Base-by-base conservation (phyloP, 2,113 vertebrate genomes). In the Silurus asotus region DNA sequence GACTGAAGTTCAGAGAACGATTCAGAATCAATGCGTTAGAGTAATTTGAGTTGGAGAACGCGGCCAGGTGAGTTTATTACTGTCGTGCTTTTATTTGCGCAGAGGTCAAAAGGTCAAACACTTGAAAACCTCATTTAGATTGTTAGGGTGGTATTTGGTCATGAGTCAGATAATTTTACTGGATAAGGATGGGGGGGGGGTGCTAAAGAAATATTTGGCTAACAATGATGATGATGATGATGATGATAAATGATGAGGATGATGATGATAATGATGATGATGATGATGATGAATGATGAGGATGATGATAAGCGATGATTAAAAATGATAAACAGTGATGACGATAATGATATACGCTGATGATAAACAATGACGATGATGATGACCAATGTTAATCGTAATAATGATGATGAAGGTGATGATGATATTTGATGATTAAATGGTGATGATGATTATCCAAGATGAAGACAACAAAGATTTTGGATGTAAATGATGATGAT, bases 91-190 rank as follows among this genome's bases (percentile, higher is more conserved):
- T 74, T 8, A n/a, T 65, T 64, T 28, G 6, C 55, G 67, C 3
- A 2, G 15, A 53, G 79, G 85, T 86, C 84, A 86, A 58, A 37
- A 81, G 84, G 45, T 49, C 37, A 72, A 62, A 81, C 53, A 14
- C 2, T 37, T 8, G 10, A 9, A 5, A 51, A 84, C 51, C 9
- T 53, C 14, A 37, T 25, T 51, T 9, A 51, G 53, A 48, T 28
- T 13, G 14, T 17, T 49, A 72, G 5, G 8, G 0, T 53, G 62
- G 3, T 20, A 56, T 11, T 37, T 8, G 23, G 75, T 23, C 62
- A 14, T 61, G 13, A 1, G 8, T 65, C 4, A 5, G 10, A 11
- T 61, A 37, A 2, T 62, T 45, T 49, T 62, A 61, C 25, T 19
- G 77, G 14, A 56, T 56, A 13, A 69, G n/a, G 25, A 55, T 11